These are phyloP conservation scores for Papilio xuthus DNA, from an alignment of 1,140 invertebrate genomes.

Conservation along the genomic window DNA sequence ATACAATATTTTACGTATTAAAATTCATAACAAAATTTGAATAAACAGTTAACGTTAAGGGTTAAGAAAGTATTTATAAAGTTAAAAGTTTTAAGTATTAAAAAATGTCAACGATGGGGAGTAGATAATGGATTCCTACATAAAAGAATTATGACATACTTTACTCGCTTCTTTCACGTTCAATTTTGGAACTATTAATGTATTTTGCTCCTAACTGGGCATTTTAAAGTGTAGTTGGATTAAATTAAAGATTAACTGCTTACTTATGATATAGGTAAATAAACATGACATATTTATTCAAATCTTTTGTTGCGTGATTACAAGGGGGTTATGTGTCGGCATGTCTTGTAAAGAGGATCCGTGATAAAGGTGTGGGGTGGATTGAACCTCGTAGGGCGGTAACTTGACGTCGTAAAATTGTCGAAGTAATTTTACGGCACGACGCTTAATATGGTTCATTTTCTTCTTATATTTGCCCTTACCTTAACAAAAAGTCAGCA, in stretches of 20 bases:
- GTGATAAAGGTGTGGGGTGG: slow-evolving; percentile 7
- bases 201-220: neutral
- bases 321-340: neutral
- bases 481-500: neutral
- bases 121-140: too few species aligned
- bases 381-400: slow-evolving; percentile 48
- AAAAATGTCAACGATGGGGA: too few species aligned
- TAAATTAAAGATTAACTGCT: neutral
- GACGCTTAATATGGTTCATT: slow-evolving; percentile 13
- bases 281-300: neutral
- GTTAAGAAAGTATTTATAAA: too few species aligned
- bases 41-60: too few species aligned
- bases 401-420: slow-evolving; percentile 50
- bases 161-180: neutral
- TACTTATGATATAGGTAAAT: too few species aligned
- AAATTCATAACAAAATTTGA: neutral
- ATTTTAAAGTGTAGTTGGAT: too few species aligned
- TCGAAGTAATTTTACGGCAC: slow-evolving; percentile 43
- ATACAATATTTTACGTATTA: neutral
- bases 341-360: neutral
- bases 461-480: neutral
- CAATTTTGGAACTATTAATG: neutral
- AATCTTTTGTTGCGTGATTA: neutral
- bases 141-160: too few species aligned
- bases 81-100: too few species aligned